Evolutionary conservation across 2,797 vertebrate genomes (phyloP), one percentile per base, ranked within the genome.

Genomic region (Rhincodon typus): DNA sequence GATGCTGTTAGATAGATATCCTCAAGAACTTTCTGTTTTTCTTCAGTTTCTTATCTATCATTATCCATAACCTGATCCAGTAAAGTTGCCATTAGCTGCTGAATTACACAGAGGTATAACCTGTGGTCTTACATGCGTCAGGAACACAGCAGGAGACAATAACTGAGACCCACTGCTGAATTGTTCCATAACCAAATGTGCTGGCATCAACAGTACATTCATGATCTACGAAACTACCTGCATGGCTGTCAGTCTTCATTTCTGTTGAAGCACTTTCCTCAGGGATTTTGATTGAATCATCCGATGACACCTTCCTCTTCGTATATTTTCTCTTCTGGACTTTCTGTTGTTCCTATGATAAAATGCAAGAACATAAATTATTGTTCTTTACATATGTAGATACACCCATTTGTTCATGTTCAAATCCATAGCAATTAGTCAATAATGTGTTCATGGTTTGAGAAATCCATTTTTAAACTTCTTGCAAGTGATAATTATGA

Each of bases 111-210:
- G n/a, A 15, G 27, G 53, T 91, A 27, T 66, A 66, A 66, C 97
- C 15, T 99, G 99, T 95, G 98, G 98, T 96, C 98, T 98, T 96
- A 98, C 98, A 97, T 99, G 98, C 96, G 98, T 98, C 96, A 99
- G 98, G 97, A 99, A 99, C 94, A 99, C 99, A 95, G 99, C 99
- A 0, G 99, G 99, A 7, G 99, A 99, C 99, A 99, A 99, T 96
- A 99, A 98, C 97, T 99, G 98, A 0, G 98, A 97, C 95, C 98
- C 97, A 30, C 98, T 98, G 79, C 98, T 97, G 0, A 98, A 97
- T 97, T 98, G 98, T 96, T 98, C 97, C n/a, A 98, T 97, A 50
- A 69, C 98, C 97, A 95, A 98, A 98, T 95, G 97, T 95, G 96
- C 98, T 98, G 25, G 97, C 97, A 94, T 97, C 97, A 0, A 98